A percentile compares a stretch with the other conserved stretches of the same genome.
Evolutionary conservation across 2,888 invertebrate genomes (phyloP).

Genomic region (Phyto melanocephala): DNA sequence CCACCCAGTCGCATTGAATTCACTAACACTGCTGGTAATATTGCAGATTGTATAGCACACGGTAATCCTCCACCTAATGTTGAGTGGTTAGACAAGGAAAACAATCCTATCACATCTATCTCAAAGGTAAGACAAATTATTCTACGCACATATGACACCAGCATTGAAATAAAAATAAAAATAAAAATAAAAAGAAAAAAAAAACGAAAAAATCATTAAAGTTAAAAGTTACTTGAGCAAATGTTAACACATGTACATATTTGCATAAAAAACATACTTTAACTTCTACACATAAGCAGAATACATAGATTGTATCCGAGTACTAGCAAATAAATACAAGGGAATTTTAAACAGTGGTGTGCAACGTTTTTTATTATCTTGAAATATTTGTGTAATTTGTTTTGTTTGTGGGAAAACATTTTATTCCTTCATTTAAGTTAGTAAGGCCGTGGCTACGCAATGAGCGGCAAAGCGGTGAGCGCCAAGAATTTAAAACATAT

Average conservation of each 20-base stretch:
- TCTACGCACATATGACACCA: neutral
- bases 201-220: slow-evolving; percentile 19
- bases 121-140: slow-evolving; percentile 74
- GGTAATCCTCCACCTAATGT: slow-evolving; percentile 81
- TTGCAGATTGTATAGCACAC: slow-evolving; percentile 80
- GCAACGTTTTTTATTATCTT: neutral
- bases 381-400: neutral
- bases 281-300: neutral
- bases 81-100: slow-evolving; percentile 81
- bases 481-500: no score
- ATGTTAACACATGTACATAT: slow-evolving; percentile 1
- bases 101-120: slow-evolving; percentile 80
- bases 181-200: neutral
- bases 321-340: neutral
- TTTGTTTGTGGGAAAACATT: no score
- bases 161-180: neutral
- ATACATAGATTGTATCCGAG: neutral
- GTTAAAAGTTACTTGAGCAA: neutral
- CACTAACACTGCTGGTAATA: slow-evolving; percentile 80
- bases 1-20: slow-evolving; percentile 81
- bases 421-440: no score
- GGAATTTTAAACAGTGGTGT: neutral
- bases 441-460: no score
- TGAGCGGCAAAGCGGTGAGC: no score
- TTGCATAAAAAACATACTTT: neutral